A percentile compares a stretch with the other conserved stretches of the same genome.
Conservation (phyloP, 2,113 vertebrate genomes). For the Atractosteus spatula region DNA sequence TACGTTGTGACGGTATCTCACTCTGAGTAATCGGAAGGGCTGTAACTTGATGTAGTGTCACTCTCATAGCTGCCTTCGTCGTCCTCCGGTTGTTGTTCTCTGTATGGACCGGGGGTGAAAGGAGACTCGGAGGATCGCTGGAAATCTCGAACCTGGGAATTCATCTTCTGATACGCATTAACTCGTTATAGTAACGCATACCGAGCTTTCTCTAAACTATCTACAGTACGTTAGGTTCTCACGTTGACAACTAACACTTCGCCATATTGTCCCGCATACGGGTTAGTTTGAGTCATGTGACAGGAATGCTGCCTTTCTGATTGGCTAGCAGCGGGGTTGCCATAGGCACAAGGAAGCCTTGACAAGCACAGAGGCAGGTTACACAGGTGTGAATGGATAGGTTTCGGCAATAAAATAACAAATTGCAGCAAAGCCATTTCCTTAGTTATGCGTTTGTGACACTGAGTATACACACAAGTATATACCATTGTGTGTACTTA, state of each 20-base stretch:
- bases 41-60: conserved; percentile 38
- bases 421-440: no score
- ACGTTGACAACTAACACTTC: neutral
- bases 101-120: neutral
- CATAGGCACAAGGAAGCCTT: conserved; percentile 57
- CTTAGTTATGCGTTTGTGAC: no score
- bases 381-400: neutral
- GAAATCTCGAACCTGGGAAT: conserved; percentile 33
- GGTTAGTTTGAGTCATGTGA: conserved; percentile 42
- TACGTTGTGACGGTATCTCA: conserved; percentile 38
- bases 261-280: conserved; percentile 50
- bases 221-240: neutral
- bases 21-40: conserved; percentile 53
- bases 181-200: neutral
- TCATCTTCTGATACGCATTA: neutral
- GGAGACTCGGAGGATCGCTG: neutral
- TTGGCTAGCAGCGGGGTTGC: conserved; percentile 55
- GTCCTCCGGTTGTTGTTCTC: neutral
- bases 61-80: conserved; percentile 28
- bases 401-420: no score
- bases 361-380: neutral
- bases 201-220: neutral
- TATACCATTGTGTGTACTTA: no score
- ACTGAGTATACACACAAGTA: no score
- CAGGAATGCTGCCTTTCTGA: neutral